phyloP scores from a whole-genome alignment of 1,140 invertebrate genomes.

The Drosophila serrata region DNA sequence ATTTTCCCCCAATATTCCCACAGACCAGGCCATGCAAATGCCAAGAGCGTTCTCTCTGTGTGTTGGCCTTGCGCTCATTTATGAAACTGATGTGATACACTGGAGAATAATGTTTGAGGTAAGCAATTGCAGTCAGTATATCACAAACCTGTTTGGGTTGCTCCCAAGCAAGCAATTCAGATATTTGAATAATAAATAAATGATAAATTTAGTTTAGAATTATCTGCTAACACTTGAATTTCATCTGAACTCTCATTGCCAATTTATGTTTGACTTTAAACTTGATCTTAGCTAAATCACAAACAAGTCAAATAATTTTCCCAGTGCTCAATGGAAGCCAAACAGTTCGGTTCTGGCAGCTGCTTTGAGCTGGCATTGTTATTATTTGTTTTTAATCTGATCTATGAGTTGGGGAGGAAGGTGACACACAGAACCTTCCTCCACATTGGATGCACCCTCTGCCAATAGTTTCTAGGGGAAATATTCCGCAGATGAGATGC shows the following conservation, averaged over 20 bases:
- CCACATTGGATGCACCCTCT: conserved; percentile 4
- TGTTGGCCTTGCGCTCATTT: conserved; percentile 67
- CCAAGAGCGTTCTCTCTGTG: conserved; percentile 39
- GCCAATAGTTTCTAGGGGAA: too few relatives aligned
- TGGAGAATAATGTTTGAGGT: conserved; percentile 5
- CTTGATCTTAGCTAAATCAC: too few relatives aligned
- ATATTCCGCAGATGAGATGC: neutral
- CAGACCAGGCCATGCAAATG: conserved; percentile 52
- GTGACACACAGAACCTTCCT: conserved; percentile 44
- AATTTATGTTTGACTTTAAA: neutral
- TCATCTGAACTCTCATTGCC: neutral
- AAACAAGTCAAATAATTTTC: neutral
- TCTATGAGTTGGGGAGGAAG: conserved; percentile 23
- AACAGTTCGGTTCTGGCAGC: conserved; percentile 4
- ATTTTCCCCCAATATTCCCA: conserved; percentile 11
- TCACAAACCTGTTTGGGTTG: neutral
- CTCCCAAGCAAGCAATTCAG: neutral
- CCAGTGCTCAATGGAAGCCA: neutral
- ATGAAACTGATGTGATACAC: conserved; percentile 43
- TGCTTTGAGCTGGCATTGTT: conserved; percentile 52
- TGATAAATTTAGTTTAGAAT: neutral
- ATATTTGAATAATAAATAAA: neutral
- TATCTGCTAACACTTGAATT: neutral
- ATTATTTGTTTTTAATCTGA: conserved; percentile 78
- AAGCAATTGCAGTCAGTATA: neutral